Evolutionary conservation across 2,888 invertebrate species (phyloP), one percentile per base, ranked within the genome.

Genomic region (Hydrotaea diabolus): DNA sequence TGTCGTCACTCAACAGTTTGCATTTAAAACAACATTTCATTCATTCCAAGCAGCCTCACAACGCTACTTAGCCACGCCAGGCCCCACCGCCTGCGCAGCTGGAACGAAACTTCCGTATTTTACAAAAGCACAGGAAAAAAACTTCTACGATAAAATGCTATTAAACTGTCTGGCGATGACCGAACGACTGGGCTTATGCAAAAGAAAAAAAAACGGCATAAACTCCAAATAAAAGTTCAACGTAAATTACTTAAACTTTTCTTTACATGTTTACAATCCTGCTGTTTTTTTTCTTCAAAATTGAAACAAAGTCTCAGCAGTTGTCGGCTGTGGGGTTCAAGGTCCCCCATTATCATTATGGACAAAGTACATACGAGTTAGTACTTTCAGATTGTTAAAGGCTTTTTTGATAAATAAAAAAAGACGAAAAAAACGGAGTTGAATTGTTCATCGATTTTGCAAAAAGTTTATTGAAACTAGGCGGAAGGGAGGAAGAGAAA

Each of bases 21-120:
- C 73, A 64, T 76, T 79, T 73, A 73, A 31, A 66, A 53, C 76
- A 79, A 69, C 72, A 73, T 73, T 75, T 84, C 71, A 78, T 66
- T 72, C 49, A 81, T 76, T 2, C 46, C 72, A 9, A 76, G 36
- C 76, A 53, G 59, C 53, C 77, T 74, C 46, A 23, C 69, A 23
- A 7, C n/a, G 31, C 36, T 17, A 62, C n/a, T 7, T 31, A 26
- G 3, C 39, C 66, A 62, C 36, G 8, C 3, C 3, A 15, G 36
- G 36, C 15, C 26, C 57, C 15, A 59, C 57, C 26, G 31, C 59
- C 15, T 23, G 0, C 31, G 39, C 21, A 46, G 46, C 46, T 69
- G 69, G 69, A 69, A 69, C 19, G 11, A 69, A 69, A 69, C 69
- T 69, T 69, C 69, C 69, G 69, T 69, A 69, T 69, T 69, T 49